These are phyloP conservation scores for Chanos chanos DNA, from an alignment of 2,797 vertebrate genomes.

Conservation along the genomic window DNA sequence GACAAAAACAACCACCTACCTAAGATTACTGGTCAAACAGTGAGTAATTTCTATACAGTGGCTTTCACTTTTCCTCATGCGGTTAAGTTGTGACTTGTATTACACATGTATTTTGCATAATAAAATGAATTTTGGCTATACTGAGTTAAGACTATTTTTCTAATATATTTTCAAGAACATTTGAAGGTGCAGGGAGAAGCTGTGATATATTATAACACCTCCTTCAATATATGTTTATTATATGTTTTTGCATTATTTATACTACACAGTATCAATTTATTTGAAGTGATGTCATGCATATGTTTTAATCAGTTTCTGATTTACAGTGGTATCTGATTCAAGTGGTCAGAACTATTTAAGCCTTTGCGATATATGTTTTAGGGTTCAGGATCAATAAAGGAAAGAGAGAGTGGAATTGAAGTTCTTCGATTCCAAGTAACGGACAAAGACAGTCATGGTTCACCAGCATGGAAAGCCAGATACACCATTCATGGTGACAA, in stretches of 20 bases:
- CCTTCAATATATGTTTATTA: not conserved
- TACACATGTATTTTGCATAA: too few relatives aligned
- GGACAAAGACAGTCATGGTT: slow-evolving; percentile 56
- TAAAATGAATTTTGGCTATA: too few relatives aligned
- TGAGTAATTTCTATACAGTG: slow-evolving; percentile 44
- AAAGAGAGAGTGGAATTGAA: slow-evolving; percentile 49
- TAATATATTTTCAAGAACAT: too few relatives aligned
- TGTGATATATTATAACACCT: not conserved
- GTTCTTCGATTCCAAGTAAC: slow-evolving; percentile 55
- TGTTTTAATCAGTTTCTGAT: not conserved
- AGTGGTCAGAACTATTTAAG: too few relatives aligned
- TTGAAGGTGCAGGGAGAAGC: too few relatives aligned
- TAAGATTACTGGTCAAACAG: slow-evolving; percentile 45
- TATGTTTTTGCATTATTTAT: too few relatives aligned
- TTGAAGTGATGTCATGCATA: not conserved
- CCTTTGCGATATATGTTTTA: slow-evolving; percentile 23
- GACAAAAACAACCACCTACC: slow-evolving; percentile 68
- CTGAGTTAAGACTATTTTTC: too few relatives aligned
- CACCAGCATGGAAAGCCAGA: slow-evolving; percentile 60
- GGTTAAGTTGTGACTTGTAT: too few relatives aligned
- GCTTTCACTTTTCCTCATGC: too few relatives aligned
- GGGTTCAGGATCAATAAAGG: slow-evolving; percentile 54
- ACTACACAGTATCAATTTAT: too few relatives aligned
- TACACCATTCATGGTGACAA: slow-evolving; percentile 58
- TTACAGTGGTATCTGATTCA: too few relatives aligned